phyloP scores from a whole-genome alignment of 2,113 vertebrate species.

The Hippoglossus stenolepis region DNA sequence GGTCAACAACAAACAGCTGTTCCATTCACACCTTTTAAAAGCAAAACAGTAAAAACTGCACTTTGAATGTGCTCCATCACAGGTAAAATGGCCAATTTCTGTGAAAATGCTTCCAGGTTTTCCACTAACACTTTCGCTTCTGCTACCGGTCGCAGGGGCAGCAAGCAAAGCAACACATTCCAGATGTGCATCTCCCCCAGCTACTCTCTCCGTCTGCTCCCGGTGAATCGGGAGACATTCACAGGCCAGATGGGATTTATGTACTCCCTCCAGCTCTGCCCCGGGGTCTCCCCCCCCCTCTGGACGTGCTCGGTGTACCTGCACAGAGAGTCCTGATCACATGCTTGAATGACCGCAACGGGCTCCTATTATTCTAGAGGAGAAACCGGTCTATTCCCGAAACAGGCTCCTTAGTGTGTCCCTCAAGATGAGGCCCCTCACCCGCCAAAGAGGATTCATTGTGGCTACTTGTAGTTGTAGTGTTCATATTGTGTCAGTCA shows the following conservation, averaged over 20 bases:
- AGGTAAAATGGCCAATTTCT: too few relatives aligned
- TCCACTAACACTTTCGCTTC: not conserved
- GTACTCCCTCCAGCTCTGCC: conserved; percentile 17
- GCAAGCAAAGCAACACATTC: not conserved
- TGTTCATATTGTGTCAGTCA: too few relatives aligned
- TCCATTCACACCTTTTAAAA: not conserved
- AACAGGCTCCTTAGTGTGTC: too few relatives aligned
- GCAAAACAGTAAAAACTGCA: too few relatives aligned
- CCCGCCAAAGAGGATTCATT: too few relatives aligned
- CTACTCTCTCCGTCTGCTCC: not conserved
- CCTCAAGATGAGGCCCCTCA: too few relatives aligned
- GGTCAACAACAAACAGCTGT: not conserved
- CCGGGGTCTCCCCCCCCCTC: not conserved
- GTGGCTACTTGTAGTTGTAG: too few relatives aligned
- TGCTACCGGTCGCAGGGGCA: not conserved
- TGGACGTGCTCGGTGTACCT: not conserved
- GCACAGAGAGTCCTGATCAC: too few relatives aligned
- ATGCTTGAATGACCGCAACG: too few relatives aligned
- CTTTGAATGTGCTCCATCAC: too few relatives aligned
- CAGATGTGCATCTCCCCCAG: not conserved
- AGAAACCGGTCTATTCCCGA: too few relatives aligned
- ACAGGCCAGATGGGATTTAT: conserved; percentile 10
- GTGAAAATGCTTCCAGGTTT: not conserved
- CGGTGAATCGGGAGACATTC: not conserved
- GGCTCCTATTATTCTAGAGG: too few relatives aligned